A percentile compares a stretch with the other conserved stretches of the same genome.
These are phyloP conservation scores for Portevinia maculata DNA, from an alignment of 2,888 invertebrate species.

Conservation along the genomic window DNA sequence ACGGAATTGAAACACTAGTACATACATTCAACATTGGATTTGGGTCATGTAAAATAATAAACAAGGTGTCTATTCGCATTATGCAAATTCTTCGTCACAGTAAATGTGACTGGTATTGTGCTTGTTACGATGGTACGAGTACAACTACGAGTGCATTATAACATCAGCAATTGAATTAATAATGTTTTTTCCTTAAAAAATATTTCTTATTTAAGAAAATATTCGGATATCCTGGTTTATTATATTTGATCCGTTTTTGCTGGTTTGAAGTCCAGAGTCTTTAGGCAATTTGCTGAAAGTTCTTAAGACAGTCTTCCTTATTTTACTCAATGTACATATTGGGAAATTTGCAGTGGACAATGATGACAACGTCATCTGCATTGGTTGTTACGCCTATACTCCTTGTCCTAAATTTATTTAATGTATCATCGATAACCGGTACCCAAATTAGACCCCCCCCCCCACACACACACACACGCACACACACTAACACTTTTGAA, in stretches of 20 bases:
- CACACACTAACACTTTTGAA: background rate
- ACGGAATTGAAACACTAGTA: slow-evolving; percentile 52
- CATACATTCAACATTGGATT: slow-evolving; percentile 57
- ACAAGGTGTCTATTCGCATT: slow-evolving; percentile 71
- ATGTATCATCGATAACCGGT: too few species aligned
- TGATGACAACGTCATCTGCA: too few species aligned
- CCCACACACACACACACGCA: too few species aligned
- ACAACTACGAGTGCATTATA: slow-evolving; percentile 5
- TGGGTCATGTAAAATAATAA: slow-evolving; percentile 72
- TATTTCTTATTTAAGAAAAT: slow-evolving; percentile 14
- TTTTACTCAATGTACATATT: too few species aligned
- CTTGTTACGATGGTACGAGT: slow-evolving; percentile 15
- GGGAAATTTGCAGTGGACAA: too few species aligned
- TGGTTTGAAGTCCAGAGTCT: too few species aligned
- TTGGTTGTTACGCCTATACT: too few species aligned
- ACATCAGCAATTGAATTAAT: slow-evolving; percentile 61
- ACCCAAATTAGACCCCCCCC: too few species aligned
- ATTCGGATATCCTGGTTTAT: background rate
- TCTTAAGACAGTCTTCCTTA: too few species aligned
- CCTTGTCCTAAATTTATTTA: too few species aligned
- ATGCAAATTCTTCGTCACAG: slow-evolving; percentile 65
- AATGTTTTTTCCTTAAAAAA: slow-evolving; percentile 48
- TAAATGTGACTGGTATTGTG: slow-evolving; percentile 43
- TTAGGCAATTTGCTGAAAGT: too few species aligned
- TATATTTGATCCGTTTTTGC: too few species aligned